Conservation (phyloP, 1,140 invertebrate genomes). For the Conus ventricosus region DNA sequence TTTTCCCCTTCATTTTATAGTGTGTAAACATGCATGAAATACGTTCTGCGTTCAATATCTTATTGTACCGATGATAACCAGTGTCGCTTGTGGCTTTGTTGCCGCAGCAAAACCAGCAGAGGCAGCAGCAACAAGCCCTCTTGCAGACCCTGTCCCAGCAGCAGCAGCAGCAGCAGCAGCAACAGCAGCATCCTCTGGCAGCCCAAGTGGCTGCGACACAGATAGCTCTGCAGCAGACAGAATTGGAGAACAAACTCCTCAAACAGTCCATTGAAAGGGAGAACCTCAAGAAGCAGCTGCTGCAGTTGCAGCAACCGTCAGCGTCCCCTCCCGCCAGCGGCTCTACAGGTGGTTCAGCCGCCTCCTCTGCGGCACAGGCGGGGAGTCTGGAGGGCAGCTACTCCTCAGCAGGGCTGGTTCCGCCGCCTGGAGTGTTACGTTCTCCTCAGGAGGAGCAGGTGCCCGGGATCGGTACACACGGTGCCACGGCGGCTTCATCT, state of each 20-base stretch:
- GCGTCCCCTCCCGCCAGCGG: neutral
- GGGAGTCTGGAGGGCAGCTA: conserved; percentile 34
- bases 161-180: conserved; percentile 96
- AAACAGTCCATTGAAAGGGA: conserved; percentile 73
- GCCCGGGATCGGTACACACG: conserved; percentile 22
- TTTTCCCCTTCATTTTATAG: no score
- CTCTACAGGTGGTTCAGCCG: neutral
- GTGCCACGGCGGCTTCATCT: conserved; percentile 26
- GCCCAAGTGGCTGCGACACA: conserved; percentile 47
- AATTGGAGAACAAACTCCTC: conserved; percentile 88
- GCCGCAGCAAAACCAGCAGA: conserved; percentile 27
- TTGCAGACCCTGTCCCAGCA: conserved; percentile 73
- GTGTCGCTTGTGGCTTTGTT: neutral
- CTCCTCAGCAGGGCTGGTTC: neutral
- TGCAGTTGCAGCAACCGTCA: conserved; percentile 39
- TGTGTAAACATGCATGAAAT: no score
- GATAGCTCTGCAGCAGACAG: conserved; percentile 59
- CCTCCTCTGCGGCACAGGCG: neutral
- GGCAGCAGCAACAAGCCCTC: conserved; percentile 26
- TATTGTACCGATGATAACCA: no score
- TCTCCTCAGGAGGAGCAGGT: neutral
- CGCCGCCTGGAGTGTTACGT: neutral
- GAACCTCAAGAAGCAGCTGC: conserved; percentile 48
- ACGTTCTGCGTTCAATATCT: no score
- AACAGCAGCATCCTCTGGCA: conserved; percentile 86